Percentiles rank a stretch among this genome's conserved stretches.
Conservation (phyloP, 2,888 invertebrate genomes). For the Tenthredo mesomela region DNA sequence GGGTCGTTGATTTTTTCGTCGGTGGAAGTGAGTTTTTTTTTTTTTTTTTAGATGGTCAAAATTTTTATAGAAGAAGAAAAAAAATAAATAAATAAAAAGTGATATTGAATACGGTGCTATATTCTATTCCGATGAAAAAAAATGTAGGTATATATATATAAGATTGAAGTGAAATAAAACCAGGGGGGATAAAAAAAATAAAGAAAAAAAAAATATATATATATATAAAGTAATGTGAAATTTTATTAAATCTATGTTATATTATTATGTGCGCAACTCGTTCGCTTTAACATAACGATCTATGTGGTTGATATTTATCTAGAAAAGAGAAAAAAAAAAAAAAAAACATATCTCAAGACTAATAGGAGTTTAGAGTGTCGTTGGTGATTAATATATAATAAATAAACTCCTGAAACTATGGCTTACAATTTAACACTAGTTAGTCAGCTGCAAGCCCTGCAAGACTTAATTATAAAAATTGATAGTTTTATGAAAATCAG, state of each 20-base stretch:
- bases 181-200: too few relatives aligned
- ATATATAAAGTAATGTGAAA: conserved; percentile 13
- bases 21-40: not conserved
- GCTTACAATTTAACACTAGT: conserved; percentile 46
- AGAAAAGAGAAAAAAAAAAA: not conserved
- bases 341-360: conserved; percentile 28
- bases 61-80: not conserved
- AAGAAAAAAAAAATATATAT: not conserved
- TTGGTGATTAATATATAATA: not conserved
- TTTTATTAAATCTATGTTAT: not conserved
- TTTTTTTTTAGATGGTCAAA: conserved; percentile 16
- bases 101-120: conserved; percentile 44
- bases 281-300: not conserved
- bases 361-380: not conserved
- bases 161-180: not conserved
- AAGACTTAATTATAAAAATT: conserved; percentile 42
- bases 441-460: conserved; percentile 34
- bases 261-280: not conserved
- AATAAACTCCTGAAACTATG: conserved; percentile 30
- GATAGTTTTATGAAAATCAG: conserved; percentile 15
- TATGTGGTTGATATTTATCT: conserved; percentile 7
- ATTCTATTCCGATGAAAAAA: conserved; percentile 39
- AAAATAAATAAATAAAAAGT: not conserved
- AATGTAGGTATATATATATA: conserved; percentile 16
- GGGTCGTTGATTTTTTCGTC: not conserved